Conservation (phyloP, 1,140 invertebrate genomes). For the Halictus rubicundus region DNA sequence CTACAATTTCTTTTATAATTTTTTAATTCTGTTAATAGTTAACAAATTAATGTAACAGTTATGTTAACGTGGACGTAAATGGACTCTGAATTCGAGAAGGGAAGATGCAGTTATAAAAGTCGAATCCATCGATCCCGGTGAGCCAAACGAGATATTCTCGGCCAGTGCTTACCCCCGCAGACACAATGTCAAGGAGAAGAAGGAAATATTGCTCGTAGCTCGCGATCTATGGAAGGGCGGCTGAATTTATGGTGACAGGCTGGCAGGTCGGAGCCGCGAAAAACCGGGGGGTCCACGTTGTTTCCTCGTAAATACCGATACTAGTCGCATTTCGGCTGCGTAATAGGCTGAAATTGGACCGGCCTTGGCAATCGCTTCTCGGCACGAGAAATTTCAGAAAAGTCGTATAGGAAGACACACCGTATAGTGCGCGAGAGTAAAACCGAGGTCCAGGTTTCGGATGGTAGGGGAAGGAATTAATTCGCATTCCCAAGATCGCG, state of each 20-base stretch:
- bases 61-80: too few relatives aligned
- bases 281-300: slow-evolving; percentile 37
- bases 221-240: slow-evolving; percentile 50
- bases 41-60: too few relatives aligned
- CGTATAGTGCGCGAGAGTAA: too few relatives aligned
- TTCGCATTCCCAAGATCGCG: too few relatives aligned
- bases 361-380: too few relatives aligned
- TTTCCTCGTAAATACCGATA: slow-evolving; percentile 58
- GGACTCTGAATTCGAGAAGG: too few relatives aligned
- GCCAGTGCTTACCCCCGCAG: slow-evolving; percentile 36
- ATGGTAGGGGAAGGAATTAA: too few relatives aligned
- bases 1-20: too few relatives aligned
- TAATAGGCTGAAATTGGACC: background rate
- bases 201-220: slow-evolving; percentile 57
- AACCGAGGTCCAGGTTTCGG: too few relatives aligned
- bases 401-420: too few relatives aligned
- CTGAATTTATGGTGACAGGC: slow-evolving; percentile 52
- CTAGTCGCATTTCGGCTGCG: slow-evolving; percentile 11
- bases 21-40: too few relatives aligned
- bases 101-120: slow-evolving; percentile 12
- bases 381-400: too few relatives aligned
- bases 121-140: slow-evolving; percentile 31
- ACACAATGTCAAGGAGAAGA: slow-evolving; percentile 34
- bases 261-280: slow-evolving; percentile 34
- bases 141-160: slow-evolving; percentile 21